These are phyloP conservation scores for Drosophila navojoa DNA, from an alignment of 1,140 invertebrate species.

Conservation along the genomic window DNA sequence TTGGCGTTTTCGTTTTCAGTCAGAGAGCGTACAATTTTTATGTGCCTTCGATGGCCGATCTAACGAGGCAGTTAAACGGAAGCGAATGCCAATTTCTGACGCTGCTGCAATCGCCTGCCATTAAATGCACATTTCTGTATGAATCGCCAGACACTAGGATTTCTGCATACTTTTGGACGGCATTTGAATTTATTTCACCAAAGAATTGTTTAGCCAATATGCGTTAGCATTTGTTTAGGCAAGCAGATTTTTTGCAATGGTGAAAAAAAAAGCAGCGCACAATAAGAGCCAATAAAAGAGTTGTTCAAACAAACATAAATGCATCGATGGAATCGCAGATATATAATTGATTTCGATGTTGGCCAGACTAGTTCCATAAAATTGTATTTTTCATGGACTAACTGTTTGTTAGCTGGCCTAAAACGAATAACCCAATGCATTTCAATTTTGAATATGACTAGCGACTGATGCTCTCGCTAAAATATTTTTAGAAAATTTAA, in stretches of 20 bases:
- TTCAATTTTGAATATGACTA: neutral
- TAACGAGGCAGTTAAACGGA: constrained; percentile 72
- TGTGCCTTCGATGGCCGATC: constrained; percentile 40
- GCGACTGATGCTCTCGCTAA: neutral
- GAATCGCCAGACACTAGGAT: constrained; percentile 8
- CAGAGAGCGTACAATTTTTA: constrained; percentile 53
- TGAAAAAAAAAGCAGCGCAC: neutral
- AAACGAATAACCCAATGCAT: constrained; percentile 1
- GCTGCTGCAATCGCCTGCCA: constrained; percentile 52
- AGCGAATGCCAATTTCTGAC: constrained; percentile 47
- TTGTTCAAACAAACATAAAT: constrained; percentile 23
- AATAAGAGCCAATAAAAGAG: constrained; percentile 11
- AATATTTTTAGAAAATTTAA: neutral
- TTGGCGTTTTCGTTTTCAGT: constrained; percentile 56
- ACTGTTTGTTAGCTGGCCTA: neutral
- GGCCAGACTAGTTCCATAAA: constrained; percentile 6
- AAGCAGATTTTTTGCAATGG: too few species aligned
- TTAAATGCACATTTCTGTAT: constrained; percentile 65
- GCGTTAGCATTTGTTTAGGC: constrained; percentile 37
- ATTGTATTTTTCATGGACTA: neutral
- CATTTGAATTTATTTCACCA: constrained; percentile 4
- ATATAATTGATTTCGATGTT: constrained; percentile 47
- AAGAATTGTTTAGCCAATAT: constrained; percentile 41
- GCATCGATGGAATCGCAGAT: constrained; percentile 3
- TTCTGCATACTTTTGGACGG: neutral